phyloP scores from a whole-genome alignment of 1,140 invertebrate species.

The Chrysomallon squamiferum region DNA sequence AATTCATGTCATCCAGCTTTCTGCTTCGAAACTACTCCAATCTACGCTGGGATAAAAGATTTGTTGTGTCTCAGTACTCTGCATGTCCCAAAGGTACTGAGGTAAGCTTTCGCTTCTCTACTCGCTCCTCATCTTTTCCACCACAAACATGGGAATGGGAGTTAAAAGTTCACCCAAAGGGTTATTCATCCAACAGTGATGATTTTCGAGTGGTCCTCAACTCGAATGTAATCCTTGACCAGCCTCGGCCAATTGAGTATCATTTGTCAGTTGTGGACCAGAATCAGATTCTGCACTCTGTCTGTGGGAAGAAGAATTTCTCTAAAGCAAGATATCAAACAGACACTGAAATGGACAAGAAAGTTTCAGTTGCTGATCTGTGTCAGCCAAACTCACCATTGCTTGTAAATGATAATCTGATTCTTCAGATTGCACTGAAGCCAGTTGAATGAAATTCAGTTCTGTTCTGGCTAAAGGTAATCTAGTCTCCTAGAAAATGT shows the following conservation, averaged over 20 bases:
- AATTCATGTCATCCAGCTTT: constrained; percentile 56
- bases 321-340: constrained; percentile 62
- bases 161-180: constrained; percentile 58
- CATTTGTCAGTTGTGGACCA: constrained; percentile 60
- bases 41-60: constrained; percentile 63
- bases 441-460: constrained; percentile 42
- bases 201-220: constrained; percentile 59
- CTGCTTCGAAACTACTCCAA: constrained; percentile 64
- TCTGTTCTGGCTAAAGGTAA: too few species aligned
- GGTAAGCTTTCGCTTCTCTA: constrained; percentile 59
- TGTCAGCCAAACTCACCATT: constrained; percentile 43
- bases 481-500: too few species aligned
- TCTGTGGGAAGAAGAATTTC: constrained; percentile 63
- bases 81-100: constrained; percentile 46
- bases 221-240: constrained; percentile 62
- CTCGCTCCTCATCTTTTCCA: constrained; percentile 60
- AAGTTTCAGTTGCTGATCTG: constrained; percentile 49
- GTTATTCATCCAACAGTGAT: constrained; percentile 47
- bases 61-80: constrained; percentile 53
- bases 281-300: constrained; percentile 57
- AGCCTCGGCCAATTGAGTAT: constrained; percentile 63
- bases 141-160: constrained; percentile 64
- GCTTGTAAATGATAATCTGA: constrained; percentile 46
- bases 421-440: constrained; percentile 52
- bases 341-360: constrained; percentile 59